Conservation (phyloP, 2,888 invertebrate genomes). For the Eledone cirrhosa region DNA sequence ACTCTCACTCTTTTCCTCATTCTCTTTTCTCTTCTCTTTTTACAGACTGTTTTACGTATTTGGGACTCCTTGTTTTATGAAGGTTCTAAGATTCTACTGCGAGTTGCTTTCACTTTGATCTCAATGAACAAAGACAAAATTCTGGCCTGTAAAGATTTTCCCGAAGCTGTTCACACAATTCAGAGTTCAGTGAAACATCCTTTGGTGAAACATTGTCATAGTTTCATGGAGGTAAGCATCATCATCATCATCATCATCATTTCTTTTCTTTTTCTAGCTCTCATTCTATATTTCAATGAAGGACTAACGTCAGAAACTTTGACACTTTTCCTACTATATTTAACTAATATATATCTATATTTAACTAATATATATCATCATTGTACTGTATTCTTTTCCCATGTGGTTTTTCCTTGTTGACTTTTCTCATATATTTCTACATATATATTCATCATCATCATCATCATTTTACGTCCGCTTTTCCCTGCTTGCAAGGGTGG, state of each 20-base stretch:
- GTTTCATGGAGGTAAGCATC: constrained; percentile 81
- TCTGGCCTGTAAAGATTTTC: constrained; percentile 81
- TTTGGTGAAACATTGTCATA: constrained; percentile 84
- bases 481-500: no score
- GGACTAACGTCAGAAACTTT: no score
- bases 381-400: no score
- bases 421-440: no score
- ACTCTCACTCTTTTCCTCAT: background rate
- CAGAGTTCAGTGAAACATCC: constrained; percentile 82
- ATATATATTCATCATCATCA: no score
- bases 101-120: constrained; percentile 86
- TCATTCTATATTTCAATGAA: no score
- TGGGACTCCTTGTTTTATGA: constrained; percentile 97
- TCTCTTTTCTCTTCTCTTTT: constrained; percentile 6
- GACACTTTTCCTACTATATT: no score
- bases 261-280: background rate
- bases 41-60: constrained; percentile 85
- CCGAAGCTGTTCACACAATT: constrained; percentile 83
- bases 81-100: constrained; percentile 90
- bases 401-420: no score
- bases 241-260: background rate
- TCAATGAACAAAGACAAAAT: constrained; percentile 70
- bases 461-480: no score
- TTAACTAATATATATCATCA: no score
- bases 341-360: no score